phyloP scores from a whole-genome alignment of 2,113 vertebrate genomes.

The Proteles cristata region DNA sequence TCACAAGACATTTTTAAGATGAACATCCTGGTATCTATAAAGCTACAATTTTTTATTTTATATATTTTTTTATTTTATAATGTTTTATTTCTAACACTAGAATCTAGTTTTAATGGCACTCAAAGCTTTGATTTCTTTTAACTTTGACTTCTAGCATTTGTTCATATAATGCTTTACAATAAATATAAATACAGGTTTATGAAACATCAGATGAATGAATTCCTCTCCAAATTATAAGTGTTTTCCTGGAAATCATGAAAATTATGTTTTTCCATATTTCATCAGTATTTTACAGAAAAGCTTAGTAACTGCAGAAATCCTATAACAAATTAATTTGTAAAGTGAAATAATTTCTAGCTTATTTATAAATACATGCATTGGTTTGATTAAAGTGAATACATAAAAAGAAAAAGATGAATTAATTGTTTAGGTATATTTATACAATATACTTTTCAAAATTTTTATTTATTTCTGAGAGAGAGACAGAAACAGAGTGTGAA shows the following conservation, averaged over 20 bases:
- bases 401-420: conserved; percentile 25
- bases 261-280: conserved; percentile 51
- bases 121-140: conserved; percentile 48
- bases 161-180: conserved; percentile 54
- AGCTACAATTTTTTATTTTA: background rate
- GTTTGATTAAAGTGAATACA: background rate
- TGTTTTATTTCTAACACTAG: background rate
- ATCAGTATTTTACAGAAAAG: conserved; percentile 35
- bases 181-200: conserved; percentile 52
- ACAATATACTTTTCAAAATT: background rate
- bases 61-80: too few species aligned
- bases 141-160: conserved; percentile 66
- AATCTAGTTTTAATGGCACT: conserved; percentile 59
- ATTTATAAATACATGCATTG: background rate
- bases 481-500: background rate
- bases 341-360: conserved; percentile 14
- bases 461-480: background rate
- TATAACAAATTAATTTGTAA: conserved; percentile 31
- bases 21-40: background rate
- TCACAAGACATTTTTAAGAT: conserved; percentile 40
- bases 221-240: conserved; percentile 22
- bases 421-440: background rate
- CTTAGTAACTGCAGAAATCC: conserved; percentile 44
- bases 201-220: background rate
- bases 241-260: conserved; percentile 34